Base-by-base conservation (phyloP, 2,113 vertebrate species). In the Rhizomys pruinosus region DNA sequence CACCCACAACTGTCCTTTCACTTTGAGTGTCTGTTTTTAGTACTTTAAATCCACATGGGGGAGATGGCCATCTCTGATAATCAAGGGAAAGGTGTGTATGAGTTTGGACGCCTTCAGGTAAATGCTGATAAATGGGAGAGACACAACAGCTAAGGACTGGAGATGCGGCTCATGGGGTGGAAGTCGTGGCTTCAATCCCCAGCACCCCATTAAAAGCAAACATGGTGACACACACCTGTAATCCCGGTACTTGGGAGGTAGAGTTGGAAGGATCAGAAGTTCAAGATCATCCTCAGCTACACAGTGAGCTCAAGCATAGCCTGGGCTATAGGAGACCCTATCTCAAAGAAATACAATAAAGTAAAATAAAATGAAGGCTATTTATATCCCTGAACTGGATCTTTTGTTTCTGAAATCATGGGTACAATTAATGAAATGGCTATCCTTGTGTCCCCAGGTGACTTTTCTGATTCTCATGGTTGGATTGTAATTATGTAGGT, bases 41-140 rank as follows among this genome's bases (percentile, higher is more conserved):
- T 69, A 79, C 89, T 73, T 92, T 74, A 90, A 89, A 90, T 63
- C 89, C 89, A 63, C 37, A 52, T 3, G 1, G 34, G 39, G 11
- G 22, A 27, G 3, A n/a, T n/a, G 44, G 15, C 39, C 29, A 25
- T 82, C 47, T 76, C 66, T 90, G 69, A 84, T 6, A 79, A 13
- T 27, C 71, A 81, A 84, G 73, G 32, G 27, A 27, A 73, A 89
- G 61, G 77, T 5, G 34, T 59, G 2, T 63, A 2, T 92, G 59
- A 76, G 52, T 93, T 61, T 79, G 64, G 34, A 96, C 64, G 80
- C 27, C 44, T 52, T 71, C 55, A 4, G 42, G 71, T 68, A 68
- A 39, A 94, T 73, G 68, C n/a, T 89, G n/a, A 72, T 29, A 92
- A 90, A 61, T 84, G 76, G 25, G 69, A 59, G 81, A 88, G 59